Conservation (phyloP, 2,888 invertebrate genomes). For the Brachypterus glaber region DNA sequence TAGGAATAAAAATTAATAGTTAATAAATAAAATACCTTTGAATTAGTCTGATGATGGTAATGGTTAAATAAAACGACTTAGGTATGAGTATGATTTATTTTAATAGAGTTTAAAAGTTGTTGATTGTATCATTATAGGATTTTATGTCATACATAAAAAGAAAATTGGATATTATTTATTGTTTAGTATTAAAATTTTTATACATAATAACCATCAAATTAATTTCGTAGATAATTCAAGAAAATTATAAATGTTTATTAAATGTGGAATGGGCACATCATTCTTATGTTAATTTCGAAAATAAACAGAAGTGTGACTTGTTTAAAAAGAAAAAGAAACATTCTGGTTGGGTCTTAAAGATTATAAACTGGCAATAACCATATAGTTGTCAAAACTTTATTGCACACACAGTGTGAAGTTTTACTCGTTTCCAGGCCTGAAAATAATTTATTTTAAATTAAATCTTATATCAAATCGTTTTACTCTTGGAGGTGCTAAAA, state of each 20-base stretch:
- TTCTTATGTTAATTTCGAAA: slow-evolving; percentile 24
- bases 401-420: slow-evolving; percentile 21
- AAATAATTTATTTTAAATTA: too few species aligned
- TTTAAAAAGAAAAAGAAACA: slow-evolving; percentile 3
- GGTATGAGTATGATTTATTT: too few species aligned
- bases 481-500: too few species aligned
- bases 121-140: background rate
- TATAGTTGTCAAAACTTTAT: slow-evolving; percentile 23
- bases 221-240: slow-evolving; percentile 24
- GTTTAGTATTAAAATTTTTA: slow-evolving; percentile 17
- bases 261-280: slow-evolving; percentile 23
- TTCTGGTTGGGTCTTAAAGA: too few species aligned
- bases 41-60: too few species aligned
- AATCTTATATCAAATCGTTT: too few species aligned
- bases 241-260: slow-evolving; percentile 25
- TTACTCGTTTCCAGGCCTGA: too few species aligned
- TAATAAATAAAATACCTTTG: too few species aligned
- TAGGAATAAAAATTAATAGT: too few species aligned
- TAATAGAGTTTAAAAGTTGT: too few species aligned
- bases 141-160: background rate
- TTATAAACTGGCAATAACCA: slow-evolving; percentile 18
- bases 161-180: too few species aligned
- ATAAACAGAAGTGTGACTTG: slow-evolving; percentile 25
- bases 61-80: too few species aligned
- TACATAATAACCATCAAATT: slow-evolving; percentile 21